phyloP scores from a whole-genome alignment of 2,888 invertebrate species.

The Thereva nobilitata region DNA sequence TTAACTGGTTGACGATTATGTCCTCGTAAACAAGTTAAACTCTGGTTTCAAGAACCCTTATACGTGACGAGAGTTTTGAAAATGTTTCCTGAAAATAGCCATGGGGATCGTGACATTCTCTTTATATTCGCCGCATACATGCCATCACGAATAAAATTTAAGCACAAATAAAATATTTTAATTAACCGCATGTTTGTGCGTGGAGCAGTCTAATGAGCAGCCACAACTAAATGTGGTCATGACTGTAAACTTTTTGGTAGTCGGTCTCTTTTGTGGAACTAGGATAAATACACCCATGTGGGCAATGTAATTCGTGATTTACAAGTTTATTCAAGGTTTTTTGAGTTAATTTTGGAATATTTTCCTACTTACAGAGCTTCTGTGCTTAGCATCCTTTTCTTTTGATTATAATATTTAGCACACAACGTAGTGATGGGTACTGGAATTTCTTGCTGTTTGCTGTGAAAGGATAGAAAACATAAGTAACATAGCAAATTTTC shows the following conservation, averaged over 20 bases:
- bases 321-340: no score
- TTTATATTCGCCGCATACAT: not conserved
- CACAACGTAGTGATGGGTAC: no score
- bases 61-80: slow-evolving; percentile 14
- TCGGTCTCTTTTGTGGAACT: no score
- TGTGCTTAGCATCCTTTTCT: no score
- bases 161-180: slow-evolving; percentile 12
- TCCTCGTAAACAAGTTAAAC: slow-evolving; percentile 23
- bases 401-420: no score
- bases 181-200: slow-evolving; percentile 28
- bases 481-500: no score
- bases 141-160: not conserved
- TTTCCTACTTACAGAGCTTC: no score
- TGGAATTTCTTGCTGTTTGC: no score
- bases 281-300: no score
- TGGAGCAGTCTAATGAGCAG: slow-evolving; percentile 11
- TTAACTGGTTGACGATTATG: slow-evolving; percentile 26
- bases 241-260: not conserved
- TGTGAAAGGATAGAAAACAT: no score
- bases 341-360: no score
- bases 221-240: slow-evolving; percentile 1
- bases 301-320: no score
- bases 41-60: slow-evolving; percentile 22
- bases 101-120: not conserved
- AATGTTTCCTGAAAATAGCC: not conserved